phyloP scores from a whole-genome alignment of 2,888 invertebrate genomes.

The Hirtodrosophila cameraria region DNA sequence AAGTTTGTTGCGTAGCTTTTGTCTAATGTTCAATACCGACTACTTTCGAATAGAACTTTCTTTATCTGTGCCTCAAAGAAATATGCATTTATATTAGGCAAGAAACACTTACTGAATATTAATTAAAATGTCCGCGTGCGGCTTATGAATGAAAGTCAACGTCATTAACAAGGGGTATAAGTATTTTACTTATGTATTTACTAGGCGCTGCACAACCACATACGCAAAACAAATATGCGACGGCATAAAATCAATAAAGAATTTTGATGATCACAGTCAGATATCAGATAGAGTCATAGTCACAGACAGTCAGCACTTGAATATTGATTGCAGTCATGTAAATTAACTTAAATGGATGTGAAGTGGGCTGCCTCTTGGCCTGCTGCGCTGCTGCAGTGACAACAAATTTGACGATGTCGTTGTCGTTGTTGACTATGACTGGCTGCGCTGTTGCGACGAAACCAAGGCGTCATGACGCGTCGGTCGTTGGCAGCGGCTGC shows the following conservation, averaged over 20 bases:
- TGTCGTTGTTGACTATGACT: constrained; percentile 14
- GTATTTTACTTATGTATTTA: constrained; percentile 17
- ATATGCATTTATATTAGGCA: constrained; percentile 33
- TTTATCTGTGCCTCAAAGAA: constrained; percentile 4
- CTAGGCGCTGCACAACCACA: constrained; percentile 17
- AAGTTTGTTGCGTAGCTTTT: constrained; percentile 35
- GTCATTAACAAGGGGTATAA: constrained; percentile 41
- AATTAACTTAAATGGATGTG: constrained; percentile 63
- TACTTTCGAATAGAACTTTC: constrained; percentile 74
- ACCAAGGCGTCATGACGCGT: constrained; percentile 10
- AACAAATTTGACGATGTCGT: constrained; percentile 22
- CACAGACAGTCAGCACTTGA: constrained; percentile 36
- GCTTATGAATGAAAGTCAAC: constrained; percentile 74
- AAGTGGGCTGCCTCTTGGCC: constrained; percentile 46
- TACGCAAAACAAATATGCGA: neutral
- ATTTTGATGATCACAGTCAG: constrained; percentile 71
- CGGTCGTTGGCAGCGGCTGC: constrained; percentile 54
- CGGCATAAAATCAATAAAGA: constrained; percentile 59
- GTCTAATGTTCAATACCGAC: neutral
- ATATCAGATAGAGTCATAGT: constrained; percentile 26
- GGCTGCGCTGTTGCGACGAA: constrained; percentile 4
- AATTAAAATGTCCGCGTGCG: constrained; percentile 13
- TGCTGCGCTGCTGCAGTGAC: constrained; percentile 17
- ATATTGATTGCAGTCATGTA: constrained; percentile 48
- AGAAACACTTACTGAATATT: constrained; percentile 46